Evolutionary conservation across 2,888 invertebrate species (phyloP), one percentile per base, ranked within the genome.

Genomic region (Conchocele bisecta): DNA sequence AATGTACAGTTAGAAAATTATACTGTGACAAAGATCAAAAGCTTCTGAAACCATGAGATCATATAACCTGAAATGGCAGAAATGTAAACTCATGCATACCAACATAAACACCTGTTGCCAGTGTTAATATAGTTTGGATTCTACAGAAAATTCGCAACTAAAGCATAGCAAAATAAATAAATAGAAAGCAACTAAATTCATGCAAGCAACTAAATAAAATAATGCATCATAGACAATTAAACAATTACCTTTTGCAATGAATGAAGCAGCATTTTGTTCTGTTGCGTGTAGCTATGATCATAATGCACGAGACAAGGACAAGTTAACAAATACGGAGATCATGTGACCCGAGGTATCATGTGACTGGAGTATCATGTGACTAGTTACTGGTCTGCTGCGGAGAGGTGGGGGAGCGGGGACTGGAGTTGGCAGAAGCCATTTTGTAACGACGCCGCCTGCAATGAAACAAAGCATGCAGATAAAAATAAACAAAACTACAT

Each of bases 381-480:
- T 76, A 67, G 71, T 82, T 82, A 81, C 78, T 84, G 85, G 75
- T 79, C 54, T 68, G 66, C 53, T 68, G 79, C 54, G 87, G 86
- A 54, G 86, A 85, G 53, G 86, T 81, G 41, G 87, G 85, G 71
- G 86, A 86, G 58, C 86, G 83, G 58, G 86, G 87, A 76, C 87
- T 87, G 53, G 81, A 77, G 68, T 82, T 84, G 75, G 82, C 79
- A 51, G 85, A 84, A 48, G 87, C 84, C 84, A 86, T 81, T 83
- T 87, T 87, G 83, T 86, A 87, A 61, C 87, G 87, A 69, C 87
- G 86, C 65, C 84, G 86, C 80, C 87, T 87, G 87, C 76, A 87
- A 84, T 66, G 77, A 72, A 74, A 76, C 72, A 77, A 76, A 65
- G 71, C 71, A 77, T 71, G 64, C 75, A 72, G 33, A 56, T 59